Base-by-base conservation (phyloP, 1,140 invertebrate species). In the Neodiprion lecontei region DNA sequence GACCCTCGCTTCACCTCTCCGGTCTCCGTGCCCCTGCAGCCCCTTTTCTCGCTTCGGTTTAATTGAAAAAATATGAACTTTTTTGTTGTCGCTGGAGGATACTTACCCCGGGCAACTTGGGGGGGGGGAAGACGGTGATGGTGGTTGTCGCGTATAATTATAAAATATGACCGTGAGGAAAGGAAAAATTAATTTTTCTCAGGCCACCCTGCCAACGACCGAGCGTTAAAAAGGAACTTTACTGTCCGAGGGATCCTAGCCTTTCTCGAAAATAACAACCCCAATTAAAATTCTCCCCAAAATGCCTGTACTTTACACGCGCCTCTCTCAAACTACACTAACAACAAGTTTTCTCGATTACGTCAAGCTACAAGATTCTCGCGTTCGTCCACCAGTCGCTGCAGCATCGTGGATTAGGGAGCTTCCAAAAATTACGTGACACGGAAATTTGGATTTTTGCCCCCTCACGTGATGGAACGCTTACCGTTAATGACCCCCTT, bases 1-100 rank as follows among this genome's bases (percentile, higher is more conserved):
- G 80, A 75, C 83, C 83, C 83, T 80, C 73, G 77, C 74, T 79
- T 72, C 74, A 77, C 77, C 74, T 70, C 73, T 48, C 50, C 61
- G 49, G 10, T 75, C 68, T 50, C 65, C 61, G 23, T 28, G 72
- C 67, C 67, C 7, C 71, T 49, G 69, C 74, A 40, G 28, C 76
- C 70, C 74, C 72, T 75, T 74, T 70, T 68, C 67, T 69, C 21
- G 70, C 71, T 73, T 74, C 78, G 79, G 83, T 80, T 83, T 87
- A 88, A 87, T 87, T 86, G 85, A 87, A 88, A 88, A 87, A 88
- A 87, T 87, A 87, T 86, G 82, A 87, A 86, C 84, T 87, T 88
- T 84, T 40, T 84, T 85, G 83, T 69, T 69, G 67, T 47, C 12
- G 12, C 23, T 47, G 12, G 14, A 17, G 21, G 11, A 11, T 69